Evolutionary conservation across 2,888 invertebrate genomes (phyloP), one percentile per base, ranked within the genome.

Genomic region (Hypomecis atomaria): DNA sequence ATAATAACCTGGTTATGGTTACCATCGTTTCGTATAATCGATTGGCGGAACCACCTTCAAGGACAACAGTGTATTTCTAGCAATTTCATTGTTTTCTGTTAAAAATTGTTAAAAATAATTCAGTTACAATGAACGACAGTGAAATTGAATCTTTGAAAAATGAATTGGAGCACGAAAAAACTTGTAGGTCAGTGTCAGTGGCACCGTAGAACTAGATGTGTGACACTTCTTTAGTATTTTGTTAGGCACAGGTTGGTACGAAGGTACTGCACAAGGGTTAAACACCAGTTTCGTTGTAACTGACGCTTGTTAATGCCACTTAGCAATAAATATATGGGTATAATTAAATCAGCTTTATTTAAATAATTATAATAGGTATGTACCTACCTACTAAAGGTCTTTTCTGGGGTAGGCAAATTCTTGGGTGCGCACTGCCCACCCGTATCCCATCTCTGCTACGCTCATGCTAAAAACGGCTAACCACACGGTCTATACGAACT

Each of bases 1-100:
- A 52, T 58, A 56, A 44, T 63, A 62, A 33, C 60, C 66, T 67
- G 60, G 37, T 23, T 53, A 5, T 40, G 71, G 81, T 80, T 74
- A 62, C 73, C 68, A 73, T 57, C 57, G 70, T 54, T 55, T 71
- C 70, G 78, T 81, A 69, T 67, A 76, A 78, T 82, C 82, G 81
- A 82, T 82, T 61, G 62, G 10, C 96, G 63, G 97, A 94, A 42
- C 96, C 95, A 97, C 96, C 71, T 52, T 53, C 60, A 65, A 97
- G 88, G 0, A 96, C 95, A 0, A 97, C 97, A 0, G 97, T 96
- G 78, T 61, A 47, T 60, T 62, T n/a, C 49, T 49, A 61, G 61
- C 61, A 58, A 44, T 60, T 58, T 47, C 57, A 52, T 65, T 61
- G 60, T 69, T 67, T 73, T 62, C 40, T 54, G 56, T 56, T 66